Percentiles rank a stretch among this genome's conserved stretches.
phyloP scores from a whole-genome alignment of 2,888 invertebrate genomes.

The Andrena dorsata region DNA sequence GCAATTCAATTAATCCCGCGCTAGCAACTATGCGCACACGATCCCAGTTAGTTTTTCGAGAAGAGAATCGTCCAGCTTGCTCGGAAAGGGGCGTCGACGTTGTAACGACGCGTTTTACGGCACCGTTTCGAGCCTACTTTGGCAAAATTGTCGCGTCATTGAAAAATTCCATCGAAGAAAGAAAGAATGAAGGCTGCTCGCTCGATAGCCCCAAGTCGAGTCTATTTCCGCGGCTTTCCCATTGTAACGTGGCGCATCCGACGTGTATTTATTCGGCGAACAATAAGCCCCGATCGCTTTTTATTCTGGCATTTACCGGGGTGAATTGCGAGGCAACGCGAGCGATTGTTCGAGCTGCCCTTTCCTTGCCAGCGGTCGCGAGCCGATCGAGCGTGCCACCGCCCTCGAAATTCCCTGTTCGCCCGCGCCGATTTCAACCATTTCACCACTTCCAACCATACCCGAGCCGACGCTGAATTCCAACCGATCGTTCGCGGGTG shows the following conservation, averaged over 20 bases:
- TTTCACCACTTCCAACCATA: not conserved
- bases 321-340: conserved; percentile 21
- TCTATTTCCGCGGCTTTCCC: not conserved
- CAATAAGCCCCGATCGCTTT: conserved; percentile 28
- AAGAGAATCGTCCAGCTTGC: no score
- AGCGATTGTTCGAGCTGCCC: conserved; percentile 21
- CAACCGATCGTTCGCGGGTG: not conserved
- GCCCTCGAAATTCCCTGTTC: not conserved
- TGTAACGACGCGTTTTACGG: not conserved
- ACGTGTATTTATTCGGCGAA: conserved; percentile 17
- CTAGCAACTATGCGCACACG: no score
- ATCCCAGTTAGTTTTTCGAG: no score
- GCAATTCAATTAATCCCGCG: no score
- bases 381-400: conserved; percentile 28
- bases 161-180: not conserved
- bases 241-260: not conserved
- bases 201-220: not conserved
- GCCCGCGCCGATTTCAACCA: not conserved
- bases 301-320: conserved; percentile 8
- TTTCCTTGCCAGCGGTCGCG: not conserved
- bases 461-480: not conserved
- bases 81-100: not conserved
- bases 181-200: no score
- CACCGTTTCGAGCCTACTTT: not conserved
- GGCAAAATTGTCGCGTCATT: not conserved